These are phyloP conservation scores for Steinernema carpocapsae DNA, from an alignment of 2,888 invertebrate genomes.

Conservation along the genomic window DNA sequence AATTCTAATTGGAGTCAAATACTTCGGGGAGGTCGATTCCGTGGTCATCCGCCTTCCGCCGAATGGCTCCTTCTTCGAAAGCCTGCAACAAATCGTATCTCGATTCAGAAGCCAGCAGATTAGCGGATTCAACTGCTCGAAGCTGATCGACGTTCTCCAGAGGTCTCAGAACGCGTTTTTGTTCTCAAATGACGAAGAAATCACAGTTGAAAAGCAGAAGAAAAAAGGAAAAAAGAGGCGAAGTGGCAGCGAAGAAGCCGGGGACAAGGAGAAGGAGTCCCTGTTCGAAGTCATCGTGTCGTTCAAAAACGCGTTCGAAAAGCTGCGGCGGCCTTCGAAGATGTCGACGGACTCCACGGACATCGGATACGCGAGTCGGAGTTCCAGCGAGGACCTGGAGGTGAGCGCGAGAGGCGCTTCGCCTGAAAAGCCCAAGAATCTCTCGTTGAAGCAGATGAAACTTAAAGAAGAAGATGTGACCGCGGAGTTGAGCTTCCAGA, in stretches of 20 bases:
- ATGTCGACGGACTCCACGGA: slow-evolving; percentile 47
- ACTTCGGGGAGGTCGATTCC: slow-evolving; percentile 14
- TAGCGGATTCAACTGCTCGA: slow-evolving; percentile 29
- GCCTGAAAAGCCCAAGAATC: background rate
- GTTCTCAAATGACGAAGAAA: slow-evolving; percentile 16
- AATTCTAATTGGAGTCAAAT: slow-evolving; percentile 26
- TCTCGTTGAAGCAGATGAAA: background rate
- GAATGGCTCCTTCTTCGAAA: background rate
- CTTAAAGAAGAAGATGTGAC: background rate
- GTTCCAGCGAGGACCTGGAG: slow-evolving; percentile 54
- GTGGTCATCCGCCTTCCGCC: background rate
- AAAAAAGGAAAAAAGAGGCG: slow-evolving; percentile 21
- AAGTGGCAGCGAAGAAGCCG: slow-evolving; percentile 24
- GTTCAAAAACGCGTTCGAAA: slow-evolving; percentile 28
- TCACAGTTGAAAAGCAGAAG: slow-evolving; percentile 9
- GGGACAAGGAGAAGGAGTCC: background rate
- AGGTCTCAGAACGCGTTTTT: slow-evolving; percentile 5
- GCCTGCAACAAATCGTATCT: background rate
- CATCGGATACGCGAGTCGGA: slow-evolving; percentile 53
- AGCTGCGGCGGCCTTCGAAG: slow-evolving; percentile 22
- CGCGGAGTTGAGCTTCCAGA: background rate
- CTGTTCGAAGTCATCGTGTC: slow-evolving; percentile 24
- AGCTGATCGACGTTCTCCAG: slow-evolving; percentile 27
- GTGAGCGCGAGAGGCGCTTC: slow-evolving; percentile 38
- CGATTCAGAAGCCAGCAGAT: slow-evolving; percentile 8